phyloP scores from a whole-genome alignment of 2,888 invertebrate species.

The Nipponacmea schrenckii region DNA sequence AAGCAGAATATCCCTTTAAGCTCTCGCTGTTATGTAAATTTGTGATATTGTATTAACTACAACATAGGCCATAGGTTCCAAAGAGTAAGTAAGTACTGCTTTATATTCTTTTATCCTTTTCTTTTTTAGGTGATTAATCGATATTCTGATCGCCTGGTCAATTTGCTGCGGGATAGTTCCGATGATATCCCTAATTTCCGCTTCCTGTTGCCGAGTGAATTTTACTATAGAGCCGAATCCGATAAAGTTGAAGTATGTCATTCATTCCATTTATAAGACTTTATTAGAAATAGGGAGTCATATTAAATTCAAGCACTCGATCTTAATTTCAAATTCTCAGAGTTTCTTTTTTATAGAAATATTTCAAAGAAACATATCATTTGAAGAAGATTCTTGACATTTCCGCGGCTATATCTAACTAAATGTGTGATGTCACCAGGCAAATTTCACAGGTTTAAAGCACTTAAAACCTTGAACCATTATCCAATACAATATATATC shows the following conservation, averaged over 20 bases:
- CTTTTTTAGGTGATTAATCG: slow-evolving; percentile 34
- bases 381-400: no score
- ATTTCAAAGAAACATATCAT: neutral
- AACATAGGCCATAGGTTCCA: no score
- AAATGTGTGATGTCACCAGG: no score
- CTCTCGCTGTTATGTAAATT: no score
- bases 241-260: slow-evolving; percentile 4
- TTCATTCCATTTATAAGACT: neutral
- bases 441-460: no score
- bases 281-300: no score
- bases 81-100: no score
- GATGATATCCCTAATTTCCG: slow-evolving; percentile 27
- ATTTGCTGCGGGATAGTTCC: slow-evolving; percentile 7
- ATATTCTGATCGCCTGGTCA: slow-evolving; percentile 32
- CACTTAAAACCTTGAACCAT: no score
- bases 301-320: neutral
- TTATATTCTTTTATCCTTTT: neutral
- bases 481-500: no score
- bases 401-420: no score
- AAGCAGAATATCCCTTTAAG: no score
- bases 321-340: neutral
- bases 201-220: slow-evolving; percentile 37
- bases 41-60: no score
- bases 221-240: slow-evolving; percentile 31
- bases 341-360: neutral